A percentile compares a stretch with the other conserved stretches of the same genome.
phyloP scores from a whole-genome alignment of 2,797 vertebrate genomes.

The Mormyrops boulengeri region DNA sequence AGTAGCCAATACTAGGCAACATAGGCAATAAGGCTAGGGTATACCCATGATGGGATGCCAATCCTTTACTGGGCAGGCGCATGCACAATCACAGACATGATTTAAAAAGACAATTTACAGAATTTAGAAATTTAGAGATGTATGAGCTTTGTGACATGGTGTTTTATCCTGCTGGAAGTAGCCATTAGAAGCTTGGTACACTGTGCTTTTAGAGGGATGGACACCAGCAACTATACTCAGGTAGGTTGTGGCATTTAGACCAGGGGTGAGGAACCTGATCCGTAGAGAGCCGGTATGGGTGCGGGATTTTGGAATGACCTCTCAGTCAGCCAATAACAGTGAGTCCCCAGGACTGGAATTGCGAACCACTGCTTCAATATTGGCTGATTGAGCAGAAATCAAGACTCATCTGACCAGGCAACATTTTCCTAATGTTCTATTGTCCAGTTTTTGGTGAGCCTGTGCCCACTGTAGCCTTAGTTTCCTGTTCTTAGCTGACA shows the following conservation, averaged over 20 bases:
- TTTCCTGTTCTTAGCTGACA: neutral
- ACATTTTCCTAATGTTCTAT: neutral
- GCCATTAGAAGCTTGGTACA: neutral
- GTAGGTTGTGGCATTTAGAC: neutral
- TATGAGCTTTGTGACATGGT: neutral
- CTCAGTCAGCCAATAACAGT: neutral
- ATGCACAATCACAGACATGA: neutral
- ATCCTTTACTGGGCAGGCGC: neutral
- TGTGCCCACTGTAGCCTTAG: neutral
- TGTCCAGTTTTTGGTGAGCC: neutral
- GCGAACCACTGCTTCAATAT: neutral
- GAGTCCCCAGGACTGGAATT: too few relatives aligned
- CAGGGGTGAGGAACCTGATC: neutral
- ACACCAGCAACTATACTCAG: neutral
- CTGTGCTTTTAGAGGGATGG: neutral
- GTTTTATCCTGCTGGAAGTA: neutral
- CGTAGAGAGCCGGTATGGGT: neutral
- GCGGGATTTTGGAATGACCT: neutral
- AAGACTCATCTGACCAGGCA: neutral
- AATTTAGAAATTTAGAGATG: neutral
- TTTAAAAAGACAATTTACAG: neutral
- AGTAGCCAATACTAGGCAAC: neutral
- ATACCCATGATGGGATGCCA: neutral
- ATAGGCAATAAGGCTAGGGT: neutral
- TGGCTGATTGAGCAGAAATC: too few relatives aligned